Conservation (phyloP, 2,113 vertebrate genomes). For the Paramormyrops kingsleyae region DNA sequence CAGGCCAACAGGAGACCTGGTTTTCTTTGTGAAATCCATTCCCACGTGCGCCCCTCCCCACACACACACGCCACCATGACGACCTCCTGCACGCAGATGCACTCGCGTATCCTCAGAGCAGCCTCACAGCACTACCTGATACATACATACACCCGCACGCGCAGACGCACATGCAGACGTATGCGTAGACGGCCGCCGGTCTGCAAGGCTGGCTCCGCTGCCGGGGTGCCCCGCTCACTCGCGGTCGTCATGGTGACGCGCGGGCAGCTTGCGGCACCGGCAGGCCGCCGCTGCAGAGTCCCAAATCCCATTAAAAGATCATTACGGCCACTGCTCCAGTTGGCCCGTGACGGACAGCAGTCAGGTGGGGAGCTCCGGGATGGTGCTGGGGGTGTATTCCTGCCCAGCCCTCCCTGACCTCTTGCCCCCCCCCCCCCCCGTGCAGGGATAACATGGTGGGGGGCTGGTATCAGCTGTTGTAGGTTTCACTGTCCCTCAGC, state of each 20-base stretch:
- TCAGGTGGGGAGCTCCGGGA: neutral
- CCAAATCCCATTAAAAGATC: neutral
- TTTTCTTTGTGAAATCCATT: conserved; percentile 43
- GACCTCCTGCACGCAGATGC: neutral
- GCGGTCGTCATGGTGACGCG: neutral
- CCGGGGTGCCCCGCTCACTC: neutral
- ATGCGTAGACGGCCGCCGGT: neutral
- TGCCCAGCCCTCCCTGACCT: neutral
- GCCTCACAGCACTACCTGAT: neutral
- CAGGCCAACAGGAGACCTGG: conserved; percentile 58
- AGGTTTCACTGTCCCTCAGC: neutral
- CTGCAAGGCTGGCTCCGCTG: neutral
- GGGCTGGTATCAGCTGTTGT: neutral
- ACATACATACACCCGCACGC: neutral
- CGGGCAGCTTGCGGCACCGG: neutral
- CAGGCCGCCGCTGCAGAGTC: neutral
- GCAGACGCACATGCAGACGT: neutral
- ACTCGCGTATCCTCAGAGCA: neutral
- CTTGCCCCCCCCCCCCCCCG: neutral
- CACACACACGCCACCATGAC: neutral
- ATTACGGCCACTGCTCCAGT: neutral
- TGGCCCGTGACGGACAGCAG: neutral
- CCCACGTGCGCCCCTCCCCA: conserved; percentile 31
- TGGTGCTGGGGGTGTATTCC: neutral
- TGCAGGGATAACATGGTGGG: neutral